Base-by-base conservation (phyloP, 92 coral and sea anemone genomes). In the Epizoanthus ramosus region DNA sequence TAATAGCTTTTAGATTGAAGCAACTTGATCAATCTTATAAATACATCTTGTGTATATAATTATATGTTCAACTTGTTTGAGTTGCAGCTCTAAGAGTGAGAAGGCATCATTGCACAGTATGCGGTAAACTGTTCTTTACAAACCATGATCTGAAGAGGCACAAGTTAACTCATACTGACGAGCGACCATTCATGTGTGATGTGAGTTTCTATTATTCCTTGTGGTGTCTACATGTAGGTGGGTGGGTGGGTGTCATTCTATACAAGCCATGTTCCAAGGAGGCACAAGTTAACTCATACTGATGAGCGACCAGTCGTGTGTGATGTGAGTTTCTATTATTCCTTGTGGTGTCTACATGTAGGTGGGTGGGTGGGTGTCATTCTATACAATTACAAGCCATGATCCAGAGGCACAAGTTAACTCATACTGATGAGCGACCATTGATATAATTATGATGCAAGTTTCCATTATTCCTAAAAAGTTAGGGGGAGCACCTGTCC, bases 91-190 rank as follows among this genome's bases (percentile, higher is more conserved):
- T 6, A 41, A 41, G 47, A 41, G 47, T 41, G 47, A 41, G 47
- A 41, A 6, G 47, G 47, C 47, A 41, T 41, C 47, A 41, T 41
- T 41, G 47, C 47, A 41, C 47, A 41, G 47, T 41, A 8, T 41
- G 47, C 8, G 47, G 47, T 41, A 93, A 93, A 41, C 47, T 41
- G 47, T 93, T 93, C 79, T 88, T 71, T 73, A 80, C 97, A 35
- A 91, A 86, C 85, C 91, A 93, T 88, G 94, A 90, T 56, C 87
- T 93, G 57, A 90, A 79, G 75, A 83, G 94, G 1, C 97, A 93
- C 87, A 76, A 57, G 22, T 68, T 92, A n/a, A 89, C 88, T 18
- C 94, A 93, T 63, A 83, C 70, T 45, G 91, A 88, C 15, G 86
- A 80, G 25, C 79, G 94, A 74, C 97, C 94, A 60, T 90, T 77